Base-by-base conservation (phyloP, 2,797 vertebrate genomes). In the Macropodus opercularis region DNA sequence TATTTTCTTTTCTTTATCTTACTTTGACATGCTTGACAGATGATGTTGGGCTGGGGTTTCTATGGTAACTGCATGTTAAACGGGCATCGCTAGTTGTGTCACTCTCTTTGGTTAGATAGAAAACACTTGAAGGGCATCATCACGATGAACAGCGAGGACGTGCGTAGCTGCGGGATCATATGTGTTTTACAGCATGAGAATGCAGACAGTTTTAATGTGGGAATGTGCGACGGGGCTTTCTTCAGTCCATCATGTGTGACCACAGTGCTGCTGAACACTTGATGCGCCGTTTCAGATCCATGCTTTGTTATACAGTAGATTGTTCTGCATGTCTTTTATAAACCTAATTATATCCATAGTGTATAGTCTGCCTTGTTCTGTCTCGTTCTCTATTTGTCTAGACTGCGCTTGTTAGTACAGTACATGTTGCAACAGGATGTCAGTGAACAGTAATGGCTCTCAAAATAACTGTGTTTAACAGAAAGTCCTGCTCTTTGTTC, bases 61-160 rank as follows among this genome's bases (percentile, higher is more conserved):
- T 84, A 89, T 90, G 84, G 90, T 43, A 85, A 91, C 91, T 64
- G 77, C 59, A 85, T 90, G 72, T 88, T 83, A 81, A 89, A 82
- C 79, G 82, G 80, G 62, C 47, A 46, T 81, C 51, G 57, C 83
- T 83, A 63, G 63, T 52, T 52, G 56, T n/a, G 55, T 54, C 48
- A 39, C 34, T 50, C 34, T 54, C 24, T 71, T 59, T 63, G 55
- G 71, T 73, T 53, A 59, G 46, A 78, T 17, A 17, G 26, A 26
- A 39, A 42, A 27, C 72, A 39, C 47, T 2, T 5, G 4, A 50
- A 29, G 26, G 17, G 56, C 1, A 63, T 76, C 67, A 71, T 18
- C 50, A 26, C 27, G 23, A 18, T 49, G 49, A 69, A 40, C 48
- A 63, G 27, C 63, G 51, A 79, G 54, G 69, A 48, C 17, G 9